A percentile compares a stretch with the other conserved stretches of the same genome.
Evolutionary conservation across 2,113 vertebrate genomes (phyloP).

Genomic region (Garra rufa): DNA sequence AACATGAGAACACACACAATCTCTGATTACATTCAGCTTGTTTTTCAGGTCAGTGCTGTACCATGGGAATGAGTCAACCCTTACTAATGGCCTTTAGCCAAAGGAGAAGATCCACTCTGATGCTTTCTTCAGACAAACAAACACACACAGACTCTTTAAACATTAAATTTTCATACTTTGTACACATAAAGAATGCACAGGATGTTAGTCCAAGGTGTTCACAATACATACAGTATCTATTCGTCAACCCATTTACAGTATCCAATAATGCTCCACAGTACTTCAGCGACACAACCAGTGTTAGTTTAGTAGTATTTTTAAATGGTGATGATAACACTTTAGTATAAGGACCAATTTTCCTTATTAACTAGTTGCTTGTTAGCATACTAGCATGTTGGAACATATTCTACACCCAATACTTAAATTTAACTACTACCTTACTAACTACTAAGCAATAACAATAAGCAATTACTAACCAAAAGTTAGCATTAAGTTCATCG

Average conservation of each 20-base stretch:
- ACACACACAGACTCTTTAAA: slow-evolving; percentile 14
- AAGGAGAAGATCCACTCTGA: not conserved
- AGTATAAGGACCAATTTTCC: too few relatives aligned
- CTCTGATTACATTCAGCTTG: slow-evolving; percentile 4
- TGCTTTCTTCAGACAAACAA: slow-evolving; percentile 1
- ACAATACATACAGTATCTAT: not conserved
- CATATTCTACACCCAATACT: too few relatives aligned
- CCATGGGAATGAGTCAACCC: slow-evolving; percentile 13
- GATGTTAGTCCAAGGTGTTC: not conserved
- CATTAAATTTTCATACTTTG: slow-evolving; percentile 15
- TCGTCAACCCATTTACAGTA: not conserved
- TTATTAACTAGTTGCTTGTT: too few relatives aligned
- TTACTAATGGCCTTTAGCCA: not conserved
- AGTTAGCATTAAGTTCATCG: too few relatives aligned
- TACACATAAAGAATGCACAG: not conserved
- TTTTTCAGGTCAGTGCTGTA: slow-evolving; percentile 26
- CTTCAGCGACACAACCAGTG: not conserved
- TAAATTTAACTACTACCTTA: too few relatives aligned
- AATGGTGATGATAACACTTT: not conserved
- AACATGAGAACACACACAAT: slow-evolving; percentile 3
- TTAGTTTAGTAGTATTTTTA: not conserved
- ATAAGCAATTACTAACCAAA: too few relatives aligned
- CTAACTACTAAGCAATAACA: too few relatives aligned
- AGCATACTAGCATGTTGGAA: too few relatives aligned
- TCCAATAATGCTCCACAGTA: not conserved